These are phyloP conservation scores for Drosophila neotestacea DNA, from an alignment of 2,888 invertebrate genomes.

Conservation along the genomic window DNA sequence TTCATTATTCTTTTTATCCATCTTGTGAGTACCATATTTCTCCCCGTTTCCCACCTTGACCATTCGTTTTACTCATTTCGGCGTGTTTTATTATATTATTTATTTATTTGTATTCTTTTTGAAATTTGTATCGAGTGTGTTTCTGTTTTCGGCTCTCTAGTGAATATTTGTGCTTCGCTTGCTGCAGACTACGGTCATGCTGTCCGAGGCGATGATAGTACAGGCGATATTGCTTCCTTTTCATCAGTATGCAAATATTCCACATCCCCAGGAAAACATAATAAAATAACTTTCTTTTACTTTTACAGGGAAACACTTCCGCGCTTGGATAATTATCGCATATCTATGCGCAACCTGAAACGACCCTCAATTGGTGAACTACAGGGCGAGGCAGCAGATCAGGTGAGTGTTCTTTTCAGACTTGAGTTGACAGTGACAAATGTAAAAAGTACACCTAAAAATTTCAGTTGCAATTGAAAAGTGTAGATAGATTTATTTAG, in stretches of 20 bases:
- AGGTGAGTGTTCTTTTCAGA: constrained; percentile 75
- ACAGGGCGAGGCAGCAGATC: constrained; percentile 87
- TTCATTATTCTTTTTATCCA: constrained; percentile 35
- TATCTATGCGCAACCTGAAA: constrained; percentile 90
- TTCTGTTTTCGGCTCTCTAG: constrained; percentile 30
- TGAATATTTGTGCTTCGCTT: constrained; percentile 62
- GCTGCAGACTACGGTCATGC: constrained; percentile 65
- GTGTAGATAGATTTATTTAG: background rate
- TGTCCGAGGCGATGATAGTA: constrained; percentile 68
- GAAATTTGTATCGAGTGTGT: constrained; percentile 39
- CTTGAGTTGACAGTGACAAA: constrained; percentile 6
- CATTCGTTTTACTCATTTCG: constrained; percentile 43
- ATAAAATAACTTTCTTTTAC: background rate
- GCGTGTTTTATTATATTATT: constrained; percentile 61
- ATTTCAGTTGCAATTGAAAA: background rate
- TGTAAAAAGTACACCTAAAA: background rate
- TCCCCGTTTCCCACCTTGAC: constrained; percentile 52
- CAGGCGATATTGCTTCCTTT: constrained; percentile 50
- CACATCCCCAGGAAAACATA: background rate
- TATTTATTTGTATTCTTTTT: constrained; percentile 12
- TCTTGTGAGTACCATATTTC: constrained; percentile 37
- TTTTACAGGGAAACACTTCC: constrained; percentile 90
- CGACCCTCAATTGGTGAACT: constrained; percentile 94
- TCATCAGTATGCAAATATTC: constrained; percentile 64
- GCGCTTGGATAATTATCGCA: constrained; percentile 92